Base-by-base conservation (phyloP, 2,113 vertebrate species). In the Dicentrarchus labrax region DNA sequence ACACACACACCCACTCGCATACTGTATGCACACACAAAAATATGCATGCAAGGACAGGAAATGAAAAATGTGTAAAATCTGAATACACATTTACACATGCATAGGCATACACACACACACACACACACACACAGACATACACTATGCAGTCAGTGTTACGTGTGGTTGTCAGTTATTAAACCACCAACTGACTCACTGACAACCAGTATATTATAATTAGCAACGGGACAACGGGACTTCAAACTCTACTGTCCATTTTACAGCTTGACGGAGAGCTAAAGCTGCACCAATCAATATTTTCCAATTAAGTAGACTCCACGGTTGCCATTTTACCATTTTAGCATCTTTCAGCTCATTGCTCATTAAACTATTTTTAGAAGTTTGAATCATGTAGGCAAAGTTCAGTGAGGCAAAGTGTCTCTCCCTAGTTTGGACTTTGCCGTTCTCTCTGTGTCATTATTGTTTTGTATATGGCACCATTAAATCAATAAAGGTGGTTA, bases 1-100 rank as follows among this genome's bases (percentile, higher is more conserved):
- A 9, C 51, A n/a, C 51, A 8, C 75, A 71, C 75, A 73, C 78
- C 41, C 57, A 51, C 59, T 71, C 4, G 16, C 54, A 69, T 71
- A 78, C 82, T 83, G 78, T 76, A 74, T 60, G 60, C 78, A 80
- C 54, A 64, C 86, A 70, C 53, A 62, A 43, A 78, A 60, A 76
- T 54, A 83, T 77, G 57, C 69, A 72, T 51, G 24, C 43, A 72
- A 51, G 78, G 22, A 54, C 70, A 70, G 43, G 64, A 3, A 53
- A 21, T 56, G 61, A 38, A n/a, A 53, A 24, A 43, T 51, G 10
- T 61, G 30, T 69, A 30, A 30, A 30, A 65, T n/a, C 41, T 41
- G 21, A 59, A 38, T n/a, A 60, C n/a, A 47, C 39, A 54, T 57
- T 41, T 15, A 1, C 16, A 61, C 57, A 41, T 48, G 9, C 24